Percentiles rank a stretch among this genome's conserved stretches.
phyloP scores from a whole-genome alignment of 2,888 invertebrate species.

The Polia nebulosa region DNA sequence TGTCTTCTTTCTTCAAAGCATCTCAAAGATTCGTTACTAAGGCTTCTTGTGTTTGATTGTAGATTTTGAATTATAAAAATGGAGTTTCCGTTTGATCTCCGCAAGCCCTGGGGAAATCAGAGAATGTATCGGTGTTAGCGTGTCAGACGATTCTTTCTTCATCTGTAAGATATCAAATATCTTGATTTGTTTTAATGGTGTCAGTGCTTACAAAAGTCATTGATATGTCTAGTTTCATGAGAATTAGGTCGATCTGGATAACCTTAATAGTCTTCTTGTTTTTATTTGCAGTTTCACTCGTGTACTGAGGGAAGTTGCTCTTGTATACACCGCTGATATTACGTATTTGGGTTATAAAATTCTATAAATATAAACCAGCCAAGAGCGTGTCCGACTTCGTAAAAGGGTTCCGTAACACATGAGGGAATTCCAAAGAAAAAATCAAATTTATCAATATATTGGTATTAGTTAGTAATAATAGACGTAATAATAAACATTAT shows the following conservation, averaged over 20 bases:
- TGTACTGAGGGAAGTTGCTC: not conserved
- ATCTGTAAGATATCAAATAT: not conserved
- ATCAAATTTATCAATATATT: no score
- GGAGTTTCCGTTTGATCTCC: conserved; percentile 22
- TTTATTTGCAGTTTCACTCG: not conserved
- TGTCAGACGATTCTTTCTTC: not conserved
- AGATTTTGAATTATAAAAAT: conserved; percentile 23
- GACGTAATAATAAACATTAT: no score
- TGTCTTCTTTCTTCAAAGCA: not conserved
- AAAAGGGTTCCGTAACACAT: no score
- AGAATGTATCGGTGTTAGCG: conserved; percentile 8
- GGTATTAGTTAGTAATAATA: no score
- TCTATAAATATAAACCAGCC: no score
- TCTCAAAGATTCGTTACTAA: conserved; percentile 1
- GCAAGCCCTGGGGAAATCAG: conserved; percentile 24
- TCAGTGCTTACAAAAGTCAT: not conserved
- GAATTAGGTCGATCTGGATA: not conserved
- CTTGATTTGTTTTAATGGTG: not conserved
- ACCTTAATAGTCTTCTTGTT: not conserved
- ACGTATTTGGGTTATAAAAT: not conserved
- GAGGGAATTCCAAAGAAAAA: no score
- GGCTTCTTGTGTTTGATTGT: conserved; percentile 6
- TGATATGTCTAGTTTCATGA: not conserved
- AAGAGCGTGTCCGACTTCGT: no score
- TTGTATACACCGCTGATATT: no score